Evolutionary conservation across 2,888 invertebrate genomes (phyloP).

Genomic region (Gasteruption jaculator): DNA sequence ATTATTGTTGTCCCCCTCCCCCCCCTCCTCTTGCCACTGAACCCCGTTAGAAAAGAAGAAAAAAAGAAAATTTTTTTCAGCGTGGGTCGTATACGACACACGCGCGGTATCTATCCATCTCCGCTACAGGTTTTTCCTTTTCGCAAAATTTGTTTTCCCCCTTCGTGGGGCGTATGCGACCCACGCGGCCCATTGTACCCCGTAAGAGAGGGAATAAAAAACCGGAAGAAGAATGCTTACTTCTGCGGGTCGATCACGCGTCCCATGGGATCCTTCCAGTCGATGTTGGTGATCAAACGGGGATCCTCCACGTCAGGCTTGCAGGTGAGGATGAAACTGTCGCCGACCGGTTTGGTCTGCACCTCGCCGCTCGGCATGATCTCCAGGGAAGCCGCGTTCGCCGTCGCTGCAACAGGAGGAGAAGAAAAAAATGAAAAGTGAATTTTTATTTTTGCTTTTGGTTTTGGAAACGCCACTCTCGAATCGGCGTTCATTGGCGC

Average conservation of each 20-base stretch:
- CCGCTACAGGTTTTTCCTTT: no score
- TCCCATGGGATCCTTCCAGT: constrained; percentile 75
- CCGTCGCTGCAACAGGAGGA: constrained; percentile 34
- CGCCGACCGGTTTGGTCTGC: constrained; percentile 71
- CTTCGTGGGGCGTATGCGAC: not conserved
- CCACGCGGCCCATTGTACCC: not conserved
- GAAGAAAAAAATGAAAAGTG: no score
- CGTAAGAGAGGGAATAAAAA: not conserved
- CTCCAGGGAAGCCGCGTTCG: constrained; percentile 54
- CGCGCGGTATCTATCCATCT: no score
- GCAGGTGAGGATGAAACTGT: constrained; percentile 74
- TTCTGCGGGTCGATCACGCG: constrained; percentile 64
- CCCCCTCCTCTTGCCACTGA: no score
- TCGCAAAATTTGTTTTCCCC: not conserved
- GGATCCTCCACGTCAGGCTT: constrained; percentile 67
- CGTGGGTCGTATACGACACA: no score
- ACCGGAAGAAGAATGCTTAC: constrained; percentile 54
- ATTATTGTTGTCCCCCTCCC: no score
- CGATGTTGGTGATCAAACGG: constrained; percentile 65
- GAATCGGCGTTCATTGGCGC: no score
- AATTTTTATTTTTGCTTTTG: no score
- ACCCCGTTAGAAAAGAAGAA: no score
- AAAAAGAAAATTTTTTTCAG: no score
- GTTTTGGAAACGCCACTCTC: no score
- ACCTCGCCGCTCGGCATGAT: constrained; percentile 68